These are phyloP conservation scores for Drosophila virilis DNA, from an alignment of 1,140 invertebrate species.

Conservation along the genomic window DNA sequence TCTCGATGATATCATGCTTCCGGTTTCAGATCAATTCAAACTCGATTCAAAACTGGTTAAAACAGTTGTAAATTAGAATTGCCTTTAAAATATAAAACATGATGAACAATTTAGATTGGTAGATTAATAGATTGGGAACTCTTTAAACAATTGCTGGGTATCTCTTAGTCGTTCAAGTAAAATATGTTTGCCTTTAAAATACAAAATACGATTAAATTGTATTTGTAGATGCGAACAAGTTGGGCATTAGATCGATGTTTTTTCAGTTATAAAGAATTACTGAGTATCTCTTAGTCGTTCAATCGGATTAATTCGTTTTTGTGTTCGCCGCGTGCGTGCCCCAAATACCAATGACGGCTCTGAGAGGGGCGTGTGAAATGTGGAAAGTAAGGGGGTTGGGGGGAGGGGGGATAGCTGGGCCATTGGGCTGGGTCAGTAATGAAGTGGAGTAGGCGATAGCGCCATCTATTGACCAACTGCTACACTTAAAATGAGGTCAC, in stretches of 20 bases:
- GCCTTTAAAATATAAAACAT: neutral
- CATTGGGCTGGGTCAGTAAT: slow-evolving; percentile 50
- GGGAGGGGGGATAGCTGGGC: slow-evolving; percentile 1
- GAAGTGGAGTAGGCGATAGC: slow-evolving; percentile 2
- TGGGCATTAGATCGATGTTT: too few relatives aligned
- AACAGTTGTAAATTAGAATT: slow-evolving; percentile 1
- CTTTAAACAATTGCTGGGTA: too few relatives aligned
- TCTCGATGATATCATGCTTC: slow-evolving; percentile 4
- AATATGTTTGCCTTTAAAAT: too few relatives aligned
- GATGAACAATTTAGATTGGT: neutral
- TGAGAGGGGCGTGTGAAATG: slow-evolving; percentile 23
- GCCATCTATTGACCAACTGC: slow-evolving; percentile 23
- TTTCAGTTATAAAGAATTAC: too few relatives aligned
- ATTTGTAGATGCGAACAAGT: too few relatives aligned
- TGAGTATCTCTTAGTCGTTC: neutral
- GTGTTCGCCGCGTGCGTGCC: slow-evolving; percentile 54
- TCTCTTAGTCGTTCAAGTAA: too few relatives aligned
- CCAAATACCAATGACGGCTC: slow-evolving; percentile 58
- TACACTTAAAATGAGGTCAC: slow-evolving; percentile 40
- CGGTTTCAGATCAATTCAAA: neutral
- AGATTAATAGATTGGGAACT: too few relatives aligned
- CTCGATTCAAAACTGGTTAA: neutral
- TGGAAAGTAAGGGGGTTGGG: neutral
- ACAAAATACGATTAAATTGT: too few relatives aligned
- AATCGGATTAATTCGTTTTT: slow-evolving; percentile 6